These are phyloP conservation scores for Heliconius eleuchia DNA, from an alignment of 1,140 invertebrate species.

Conservation along the genomic window DNA sequence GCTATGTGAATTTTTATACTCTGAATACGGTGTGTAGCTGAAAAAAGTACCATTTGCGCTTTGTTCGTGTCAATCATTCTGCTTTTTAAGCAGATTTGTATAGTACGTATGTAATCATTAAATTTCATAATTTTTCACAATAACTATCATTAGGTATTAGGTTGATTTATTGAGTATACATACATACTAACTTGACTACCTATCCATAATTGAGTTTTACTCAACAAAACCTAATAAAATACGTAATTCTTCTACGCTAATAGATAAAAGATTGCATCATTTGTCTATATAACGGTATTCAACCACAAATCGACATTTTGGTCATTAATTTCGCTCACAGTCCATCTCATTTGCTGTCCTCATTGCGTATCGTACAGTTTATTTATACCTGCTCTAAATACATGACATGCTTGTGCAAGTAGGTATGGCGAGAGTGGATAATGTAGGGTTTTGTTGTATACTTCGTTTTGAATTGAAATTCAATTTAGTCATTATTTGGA, in stretches of 20 bases:
- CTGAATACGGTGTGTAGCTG: too few relatives aligned
- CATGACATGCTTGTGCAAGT: slow-evolving; percentile 2
- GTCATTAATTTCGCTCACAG: not conserved
- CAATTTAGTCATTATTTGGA: not conserved
- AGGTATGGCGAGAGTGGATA: not conserved
- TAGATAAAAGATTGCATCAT: not conserved
- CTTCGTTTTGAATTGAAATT: not conserved
- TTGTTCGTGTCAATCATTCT: too few relatives aligned
- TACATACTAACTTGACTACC: too few relatives aligned
- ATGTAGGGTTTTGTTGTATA: not conserved
- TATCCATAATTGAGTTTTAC: too few relatives aligned
- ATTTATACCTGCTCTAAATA: slow-evolving; percentile 11
- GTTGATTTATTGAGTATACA: too few relatives aligned
- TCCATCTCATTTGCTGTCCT: not conserved
- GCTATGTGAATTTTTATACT: too few relatives aligned
- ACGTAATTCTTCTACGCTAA: not conserved
- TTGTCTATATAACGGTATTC: not conserved
- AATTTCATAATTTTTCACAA: too few relatives aligned
- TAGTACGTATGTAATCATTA: too few relatives aligned
- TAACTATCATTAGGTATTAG: too few relatives aligned
- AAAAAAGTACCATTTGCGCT: too few relatives aligned
- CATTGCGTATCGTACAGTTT: slow-evolving; percentile 4
- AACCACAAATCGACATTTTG: not conserved
- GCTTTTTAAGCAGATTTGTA: too few relatives aligned
- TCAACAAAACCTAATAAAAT: too few relatives aligned